Base-by-base conservation (phyloP, 1,140 invertebrate species). In the Drosophila setifemur region DNA sequence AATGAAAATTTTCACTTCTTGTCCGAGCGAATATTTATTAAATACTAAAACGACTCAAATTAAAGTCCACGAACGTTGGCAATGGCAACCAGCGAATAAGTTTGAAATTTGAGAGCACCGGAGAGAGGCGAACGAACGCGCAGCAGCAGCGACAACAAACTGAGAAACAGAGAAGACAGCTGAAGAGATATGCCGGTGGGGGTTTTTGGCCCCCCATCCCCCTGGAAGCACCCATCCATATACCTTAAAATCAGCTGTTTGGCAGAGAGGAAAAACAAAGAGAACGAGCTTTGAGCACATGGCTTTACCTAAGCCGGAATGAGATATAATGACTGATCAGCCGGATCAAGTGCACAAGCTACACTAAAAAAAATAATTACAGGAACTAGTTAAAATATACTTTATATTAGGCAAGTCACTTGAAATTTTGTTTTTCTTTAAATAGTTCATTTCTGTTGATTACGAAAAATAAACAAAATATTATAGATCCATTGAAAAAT, bases 81-180 rank as follows among this genome's bases (percentile, higher is more conserved):
- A 39, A 14, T 63, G 57, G 58, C 60, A 64, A 49, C 57, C 23
- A 23, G n/a, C 35, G 5, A 39, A 16, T 8, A 37, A 4, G 21
- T 58, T 5, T n/a, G n/a, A 25, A 19, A 25, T 31, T 16, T 19
- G 47, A 64, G 39, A 43, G 28, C 31, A 18, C n/a, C 31, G 16
- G 31, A 26, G 47, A 61, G 42, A 16, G 33, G 26, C 40, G 43
- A 48, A n/a, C 63, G 47, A 60, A 40, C 54, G 63, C 70, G 45
- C 43, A 53, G 45, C 58, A 64, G 64, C 50, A 43, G 33, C 40
- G 58, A 66, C 74, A 79, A 76, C 57, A 58, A 69, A 66, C 70
- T 71, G 64, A 74, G 21, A 4, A n/a, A 25, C 5, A 29, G 50
- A 64, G 35, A 55, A 37, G 18, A 48, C 31, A 72, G 69, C 16